Evolutionary conservation across 2,888 invertebrate genomes (phyloP).

Genomic region (Brachynemurus nebulosus): DNA sequence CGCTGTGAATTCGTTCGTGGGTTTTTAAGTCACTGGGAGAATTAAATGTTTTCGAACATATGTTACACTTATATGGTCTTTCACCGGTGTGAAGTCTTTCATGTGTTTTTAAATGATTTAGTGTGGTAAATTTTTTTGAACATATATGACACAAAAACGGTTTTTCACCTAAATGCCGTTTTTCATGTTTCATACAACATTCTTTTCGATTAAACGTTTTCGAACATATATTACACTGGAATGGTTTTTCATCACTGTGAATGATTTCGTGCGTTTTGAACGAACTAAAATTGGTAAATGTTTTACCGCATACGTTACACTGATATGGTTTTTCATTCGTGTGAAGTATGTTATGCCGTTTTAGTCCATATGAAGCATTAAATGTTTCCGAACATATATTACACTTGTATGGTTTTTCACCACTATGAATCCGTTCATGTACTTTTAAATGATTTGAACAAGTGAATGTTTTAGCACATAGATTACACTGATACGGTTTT

Average conservation of each 20-base stretch:
- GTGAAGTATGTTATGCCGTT: constrained; percentile 2
- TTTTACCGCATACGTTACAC: constrained; percentile 5
- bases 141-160: constrained; percentile 1
- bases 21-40: too few species aligned
- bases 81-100: not conserved
- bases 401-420: too few species aligned
- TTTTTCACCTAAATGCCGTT: not conserved
- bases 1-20: too few species aligned
- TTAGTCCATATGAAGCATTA: too few species aligned
- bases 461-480: too few species aligned
- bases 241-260: constrained; percentile 7
- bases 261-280: not conserved
- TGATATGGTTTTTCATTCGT: constrained; percentile 6
- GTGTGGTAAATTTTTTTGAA: not conserved
- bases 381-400: too few species aligned
- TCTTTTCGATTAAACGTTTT: not conserved
- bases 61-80: too few species aligned
- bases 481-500: too few species aligned
- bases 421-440: too few species aligned
- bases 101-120: not conserved
- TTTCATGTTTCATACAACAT: constrained; percentile 1
- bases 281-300: not conserved
- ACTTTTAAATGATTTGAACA: too few species aligned
- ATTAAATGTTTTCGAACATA: too few species aligned
- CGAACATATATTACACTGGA: constrained; percentile 7